Base-by-base conservation (phyloP, 2,888 invertebrate genomes). In the Drosophila nigritarsus region DNA sequence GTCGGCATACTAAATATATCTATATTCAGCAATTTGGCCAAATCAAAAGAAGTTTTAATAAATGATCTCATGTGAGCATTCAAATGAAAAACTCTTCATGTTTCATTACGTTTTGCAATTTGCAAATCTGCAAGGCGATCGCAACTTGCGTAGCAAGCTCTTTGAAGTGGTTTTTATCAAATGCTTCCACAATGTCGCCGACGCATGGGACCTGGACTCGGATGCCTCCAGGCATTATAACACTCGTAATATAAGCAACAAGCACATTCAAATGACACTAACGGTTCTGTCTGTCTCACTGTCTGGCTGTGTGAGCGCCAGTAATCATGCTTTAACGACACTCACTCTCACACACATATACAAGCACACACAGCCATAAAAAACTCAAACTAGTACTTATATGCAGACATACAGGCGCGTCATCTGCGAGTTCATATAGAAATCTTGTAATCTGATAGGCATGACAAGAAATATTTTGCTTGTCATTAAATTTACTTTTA, bases 401-500 rank as follows among this genome's bases (percentile, higher is more conserved):
- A 67, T 71, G 72, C 74, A 80, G 78, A 80, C 71, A 71, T 55
- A 71, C 62, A 68, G 69, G 78, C 82, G 77, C 82, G 76, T 85
- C 88, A 82, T 76, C 83, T 71, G 75, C 72, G 82, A 83, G 87
- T 77, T 82, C 82, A 83, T 86, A 86, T 88, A 88, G 86, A 86
- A 86, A 86, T 87, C 89, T 85, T 87, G 87, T 87, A 87, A 87
- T 87, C 89, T 89, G 87, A 87, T 87, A 87, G 87, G 87, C 89
- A 87, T 87, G 87, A 87, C 87, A 89, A 87, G 89, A 87, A 87
- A 87, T 87, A 87, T 89, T 84, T 87, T 89, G 89, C 89, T 85
- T 87, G 87, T 89, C 87, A 87, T 87, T 87, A 87, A 87, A 87
- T 87, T 87, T 89, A 87, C 89, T 87, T 89, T 89, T 89, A 87